phyloP scores from a whole-genome alignment of 2,888 invertebrate genomes.

The Pseudococcus viburni region DNA sequence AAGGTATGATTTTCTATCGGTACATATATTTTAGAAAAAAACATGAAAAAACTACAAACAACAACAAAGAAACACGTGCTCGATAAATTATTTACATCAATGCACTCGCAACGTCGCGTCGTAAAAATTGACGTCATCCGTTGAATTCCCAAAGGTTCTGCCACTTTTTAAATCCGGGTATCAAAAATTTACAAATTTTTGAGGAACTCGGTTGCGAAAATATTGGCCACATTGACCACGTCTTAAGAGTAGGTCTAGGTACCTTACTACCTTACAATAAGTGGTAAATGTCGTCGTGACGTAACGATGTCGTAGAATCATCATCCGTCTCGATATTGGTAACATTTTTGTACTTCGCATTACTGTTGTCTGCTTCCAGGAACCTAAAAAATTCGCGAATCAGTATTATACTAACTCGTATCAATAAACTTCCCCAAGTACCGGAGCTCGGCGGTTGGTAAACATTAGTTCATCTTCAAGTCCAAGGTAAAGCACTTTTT shows the following conservation, averaged over 20 bases:
- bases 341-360: not conserved
- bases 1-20: too few species aligned
- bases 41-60: not conserved
- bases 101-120: too few species aligned
- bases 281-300: constrained; percentile 15
- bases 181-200: too few species aligned
- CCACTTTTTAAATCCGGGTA: too few species aligned
- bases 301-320: not conserved
- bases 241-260: too few species aligned
- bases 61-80: not conserved
- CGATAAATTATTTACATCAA: not conserved
- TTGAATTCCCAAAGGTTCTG: too few species aligned
- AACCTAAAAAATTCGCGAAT: not conserved
- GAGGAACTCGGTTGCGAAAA: too few species aligned
- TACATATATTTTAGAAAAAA: not conserved
- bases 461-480: not conserved
- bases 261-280: not conserved
- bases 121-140: too few species aligned
- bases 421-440: not conserved
- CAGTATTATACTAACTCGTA: not conserved
- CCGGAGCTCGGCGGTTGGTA: not conserved
- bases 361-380: not conserved
- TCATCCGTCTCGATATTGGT: constrained; percentile 23
- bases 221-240: not conserved
- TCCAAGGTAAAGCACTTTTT: constrained; percentile 31